Base-by-base conservation (phyloP, 2,888 invertebrate species). In the Chalcosyrphus nemorum region DNA sequence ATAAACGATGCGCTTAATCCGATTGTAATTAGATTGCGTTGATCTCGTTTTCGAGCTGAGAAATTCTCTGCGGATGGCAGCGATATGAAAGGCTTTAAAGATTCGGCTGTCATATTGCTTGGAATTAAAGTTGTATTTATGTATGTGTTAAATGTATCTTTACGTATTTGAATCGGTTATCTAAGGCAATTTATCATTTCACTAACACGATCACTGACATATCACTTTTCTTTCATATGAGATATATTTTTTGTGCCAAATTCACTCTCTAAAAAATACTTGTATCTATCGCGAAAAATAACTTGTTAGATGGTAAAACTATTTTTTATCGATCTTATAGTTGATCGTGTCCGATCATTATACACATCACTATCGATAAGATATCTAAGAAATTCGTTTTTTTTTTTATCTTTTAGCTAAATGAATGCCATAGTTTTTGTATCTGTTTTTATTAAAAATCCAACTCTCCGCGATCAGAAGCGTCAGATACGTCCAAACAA, bases 71-170 rank as follows among this genome's bases (percentile, higher is more conserved):
- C 89, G 87, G 89, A 89, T 80, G 89, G 88, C 80, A 90, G 88
- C 77, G 89, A 88, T 87, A 91, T 91, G 86, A 91, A 91, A 71
- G 91, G 91, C 76, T 90, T 91, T 81, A 91, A 88, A 85, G 91
- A 90, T 89, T 91, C 91, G 65, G 90, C 91, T 70, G 91, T 91
- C 91, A 91, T 91, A 17, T 80, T 84, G 41, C 13, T 52, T 0
- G 19, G 6, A 17, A 9, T 17, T 72, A 6, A 11, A 38, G 27
- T 29, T 50, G 13, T n/a, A n/a, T 47, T 15, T 56, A 13, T 27
- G 13, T 21, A 17, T 13, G 57, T 11, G 71, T 72, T 86, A 74
- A 75, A 85, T 81, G 85, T 86, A 80, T 68, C 50, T 59, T 13
- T 61, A 61, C 76, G 45, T 86, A 56, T 43, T 27, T 32, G 52